Conservation (phyloP, 2,797 vertebrate species). For the Gambusia yucatana region DNA sequence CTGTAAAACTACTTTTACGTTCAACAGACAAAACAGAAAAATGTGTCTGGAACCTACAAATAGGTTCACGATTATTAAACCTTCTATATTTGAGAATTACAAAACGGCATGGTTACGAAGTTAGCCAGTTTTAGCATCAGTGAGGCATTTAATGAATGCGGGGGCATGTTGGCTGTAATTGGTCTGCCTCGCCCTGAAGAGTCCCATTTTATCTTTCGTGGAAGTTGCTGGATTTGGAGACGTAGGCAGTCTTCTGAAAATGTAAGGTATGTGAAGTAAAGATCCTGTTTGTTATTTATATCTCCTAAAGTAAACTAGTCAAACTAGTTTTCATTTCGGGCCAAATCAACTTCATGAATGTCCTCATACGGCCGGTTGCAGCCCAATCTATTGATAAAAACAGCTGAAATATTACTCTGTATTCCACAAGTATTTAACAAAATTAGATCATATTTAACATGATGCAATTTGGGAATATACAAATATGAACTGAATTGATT, state of each 20-base stretch:
- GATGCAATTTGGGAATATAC: too few species aligned
- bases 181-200: background rate
- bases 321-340: too few species aligned
- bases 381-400: too few species aligned
- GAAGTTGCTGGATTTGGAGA: background rate
- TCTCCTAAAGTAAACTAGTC: too few species aligned
- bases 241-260: background rate
- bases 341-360: too few species aligned
- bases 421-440: too few species aligned
- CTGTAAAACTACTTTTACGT: background rate
- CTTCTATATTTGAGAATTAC: background rate
- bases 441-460: too few species aligned
- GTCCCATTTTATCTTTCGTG: background rate
- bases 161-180: background rate
- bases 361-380: too few species aligned
- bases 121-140: background rate
- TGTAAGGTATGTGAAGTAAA: background rate
- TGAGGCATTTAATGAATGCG: background rate
- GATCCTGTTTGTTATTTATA: background rate
- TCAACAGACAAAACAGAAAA: background rate
- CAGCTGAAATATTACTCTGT: too few species aligned
- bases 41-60: background rate
- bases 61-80: background rate
- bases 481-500: too few species aligned
- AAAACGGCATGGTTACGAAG: background rate